phyloP scores from a whole-genome alignment of 2,797 vertebrate genomes.

The Sebastes trivittatus region DNA sequence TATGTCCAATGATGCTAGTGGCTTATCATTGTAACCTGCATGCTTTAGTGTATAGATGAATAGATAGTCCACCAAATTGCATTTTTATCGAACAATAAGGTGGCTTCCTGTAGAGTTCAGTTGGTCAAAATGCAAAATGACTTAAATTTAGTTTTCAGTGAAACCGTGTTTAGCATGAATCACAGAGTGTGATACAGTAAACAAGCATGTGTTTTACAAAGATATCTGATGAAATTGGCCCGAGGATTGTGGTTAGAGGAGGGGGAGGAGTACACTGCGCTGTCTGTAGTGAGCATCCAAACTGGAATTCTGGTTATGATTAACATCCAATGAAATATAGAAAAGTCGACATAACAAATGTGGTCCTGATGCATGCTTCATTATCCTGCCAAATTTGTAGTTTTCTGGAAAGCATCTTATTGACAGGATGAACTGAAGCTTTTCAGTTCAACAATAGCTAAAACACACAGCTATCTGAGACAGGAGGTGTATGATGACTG shows the following conservation, averaged over 20 bases:
- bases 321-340: not conserved
- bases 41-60: not conserved
- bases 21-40: not conserved
- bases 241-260: constrained; percentile 2
- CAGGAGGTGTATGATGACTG: not conserved
- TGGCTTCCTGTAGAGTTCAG: not conserved
- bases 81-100: not conserved
- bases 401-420: constrained; percentile 6
- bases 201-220: constrained; percentile 28
- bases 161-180: constrained; percentile 5
- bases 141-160: not conserved
- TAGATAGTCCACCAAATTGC: not conserved
- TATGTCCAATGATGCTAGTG: not conserved
- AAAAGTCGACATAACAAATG: not conserved
- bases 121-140: not conserved
- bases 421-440: not conserved
- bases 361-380: not conserved
- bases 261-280: not conserved
- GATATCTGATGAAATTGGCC: constrained; percentile 10
- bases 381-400: not conserved
- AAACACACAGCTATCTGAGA: not conserved
- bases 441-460: not conserved
- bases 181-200: constrained; percentile 15
- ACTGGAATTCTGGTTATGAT: constrained; percentile 3
- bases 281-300: not conserved